Conservation (phyloP, 2,113 vertebrate genomes). For the Lophochroa leadbeateri region DNA sequence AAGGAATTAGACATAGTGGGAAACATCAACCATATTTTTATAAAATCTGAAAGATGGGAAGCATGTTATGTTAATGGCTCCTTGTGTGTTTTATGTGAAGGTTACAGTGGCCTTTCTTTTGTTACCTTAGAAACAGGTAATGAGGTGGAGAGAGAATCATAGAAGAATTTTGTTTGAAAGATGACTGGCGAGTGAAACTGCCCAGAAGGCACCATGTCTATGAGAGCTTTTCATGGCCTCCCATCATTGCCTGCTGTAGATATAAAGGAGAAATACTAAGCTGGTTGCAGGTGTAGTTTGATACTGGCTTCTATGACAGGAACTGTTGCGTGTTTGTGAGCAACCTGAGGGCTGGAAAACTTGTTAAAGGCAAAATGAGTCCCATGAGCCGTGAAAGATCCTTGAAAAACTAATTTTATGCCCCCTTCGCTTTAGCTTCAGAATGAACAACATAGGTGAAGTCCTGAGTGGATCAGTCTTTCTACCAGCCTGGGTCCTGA, state of each 20-base stretch:
- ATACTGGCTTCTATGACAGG: background rate
- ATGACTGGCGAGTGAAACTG: background rate
- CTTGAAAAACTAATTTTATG: background rate
- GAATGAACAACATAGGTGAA: background rate
- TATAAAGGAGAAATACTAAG: background rate
- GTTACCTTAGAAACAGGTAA: background rate
- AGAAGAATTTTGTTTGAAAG: background rate
- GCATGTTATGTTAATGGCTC: background rate
- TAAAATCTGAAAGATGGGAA: background rate
- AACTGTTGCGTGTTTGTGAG: background rate
- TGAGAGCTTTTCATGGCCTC: background rate
- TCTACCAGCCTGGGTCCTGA: background rate
- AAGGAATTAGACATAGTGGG: background rate
- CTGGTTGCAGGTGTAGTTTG: background rate
- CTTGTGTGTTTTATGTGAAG: background rate
- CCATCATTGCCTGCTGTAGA: background rate
- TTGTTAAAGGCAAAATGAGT: background rate
- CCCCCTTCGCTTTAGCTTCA: background rate
- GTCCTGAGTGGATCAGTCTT: background rate
- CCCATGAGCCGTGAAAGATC: background rate
- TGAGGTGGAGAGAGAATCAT: background rate
- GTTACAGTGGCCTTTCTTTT: slow-evolving; percentile 14
- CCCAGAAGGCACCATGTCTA: background rate
- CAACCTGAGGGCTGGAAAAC: background rate
- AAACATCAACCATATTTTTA: slow-evolving; percentile 4